These are phyloP conservation scores for Caracal caracal DNA, from an alignment of 2,113 vertebrate species.

Conservation along the genomic window DNA sequence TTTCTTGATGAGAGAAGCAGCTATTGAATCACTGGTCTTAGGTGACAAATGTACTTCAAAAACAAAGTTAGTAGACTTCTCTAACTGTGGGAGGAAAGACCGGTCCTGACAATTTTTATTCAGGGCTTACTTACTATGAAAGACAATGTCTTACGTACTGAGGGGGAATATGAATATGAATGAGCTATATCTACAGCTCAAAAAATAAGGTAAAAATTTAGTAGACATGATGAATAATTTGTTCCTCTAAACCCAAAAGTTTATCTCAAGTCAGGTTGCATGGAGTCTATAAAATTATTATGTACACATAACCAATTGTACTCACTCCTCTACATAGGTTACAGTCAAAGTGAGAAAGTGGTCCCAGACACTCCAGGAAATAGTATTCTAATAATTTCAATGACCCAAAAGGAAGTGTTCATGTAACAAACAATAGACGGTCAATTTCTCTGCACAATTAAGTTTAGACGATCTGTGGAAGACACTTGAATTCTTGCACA, in stretches of 20 bases:
- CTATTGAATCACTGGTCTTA: neutral
- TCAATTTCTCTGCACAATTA: neutral
- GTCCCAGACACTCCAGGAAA: neutral
- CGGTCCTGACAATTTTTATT: neutral
- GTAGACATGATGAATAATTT: neutral
- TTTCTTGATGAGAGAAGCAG: neutral
- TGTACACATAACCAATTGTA: neutral
- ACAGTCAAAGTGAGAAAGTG: neutral
- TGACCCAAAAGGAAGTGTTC: neutral
- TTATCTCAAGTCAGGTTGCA: neutral
- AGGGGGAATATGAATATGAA: neutral
- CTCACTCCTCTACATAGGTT: neutral
- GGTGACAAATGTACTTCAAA: neutral
- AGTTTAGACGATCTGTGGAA: neutral
- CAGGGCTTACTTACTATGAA: neutral
- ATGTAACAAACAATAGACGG: neutral
- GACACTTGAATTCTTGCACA: neutral
- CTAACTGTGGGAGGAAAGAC: neutral
- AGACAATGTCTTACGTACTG: neutral
- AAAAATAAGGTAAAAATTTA: neutral
- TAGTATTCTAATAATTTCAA: neutral
- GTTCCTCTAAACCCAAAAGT: neutral
- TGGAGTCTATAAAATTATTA: neutral
- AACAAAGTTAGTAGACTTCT: neutral
- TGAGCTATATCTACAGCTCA: neutral